Conservation (phyloP, 2,888 invertebrate genomes). For the Stenotaenia linearis region DNA sequence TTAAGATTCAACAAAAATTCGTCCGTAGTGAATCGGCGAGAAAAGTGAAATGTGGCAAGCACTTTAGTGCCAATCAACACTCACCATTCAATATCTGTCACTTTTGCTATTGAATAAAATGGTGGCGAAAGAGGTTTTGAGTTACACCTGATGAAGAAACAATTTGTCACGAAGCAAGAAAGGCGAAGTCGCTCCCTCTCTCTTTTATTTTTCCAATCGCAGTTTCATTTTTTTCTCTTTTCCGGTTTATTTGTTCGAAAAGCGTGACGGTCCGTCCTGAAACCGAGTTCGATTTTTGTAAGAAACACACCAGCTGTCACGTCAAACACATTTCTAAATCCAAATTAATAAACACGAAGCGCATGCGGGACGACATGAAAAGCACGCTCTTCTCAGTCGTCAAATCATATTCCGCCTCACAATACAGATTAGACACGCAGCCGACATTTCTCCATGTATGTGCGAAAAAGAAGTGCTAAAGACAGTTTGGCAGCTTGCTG, state of each 20-base stretch:
- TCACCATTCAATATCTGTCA: slow-evolving; percentile 5
- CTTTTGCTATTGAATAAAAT: slow-evolving; percentile 17
- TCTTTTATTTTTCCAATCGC: not conserved
- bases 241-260: not conserved
- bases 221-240: not conserved
- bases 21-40: not conserved
- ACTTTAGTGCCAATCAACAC: slow-evolving; percentile 12
- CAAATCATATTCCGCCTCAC: slow-evolving; percentile 20
- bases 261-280: not conserved
- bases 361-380: slow-evolving; percentile 23
- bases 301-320: slow-evolving; percentile 24
- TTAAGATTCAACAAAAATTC: not conserved
- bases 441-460: not conserved
- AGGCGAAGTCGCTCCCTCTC: not conserved
- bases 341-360: slow-evolving; percentile 24
- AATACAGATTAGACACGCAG: slow-evolving; percentile 20
- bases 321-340: slow-evolving; percentile 21
- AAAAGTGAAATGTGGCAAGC: not conserved
- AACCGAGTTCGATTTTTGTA: slow-evolving; percentile 19
- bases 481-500: slow-evolving; percentile 26
- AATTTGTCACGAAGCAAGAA: slow-evolving; percentile 22
- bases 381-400: slow-evolving; percentile 21
- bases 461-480: slow-evolving; percentile 24
- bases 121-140: slow-evolving; percentile 2
- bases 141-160: slow-evolving; percentile 20